Evolutionary conservation across 2,888 invertebrate species (phyloP).

Genomic region (Mantis religiosa): DNA sequence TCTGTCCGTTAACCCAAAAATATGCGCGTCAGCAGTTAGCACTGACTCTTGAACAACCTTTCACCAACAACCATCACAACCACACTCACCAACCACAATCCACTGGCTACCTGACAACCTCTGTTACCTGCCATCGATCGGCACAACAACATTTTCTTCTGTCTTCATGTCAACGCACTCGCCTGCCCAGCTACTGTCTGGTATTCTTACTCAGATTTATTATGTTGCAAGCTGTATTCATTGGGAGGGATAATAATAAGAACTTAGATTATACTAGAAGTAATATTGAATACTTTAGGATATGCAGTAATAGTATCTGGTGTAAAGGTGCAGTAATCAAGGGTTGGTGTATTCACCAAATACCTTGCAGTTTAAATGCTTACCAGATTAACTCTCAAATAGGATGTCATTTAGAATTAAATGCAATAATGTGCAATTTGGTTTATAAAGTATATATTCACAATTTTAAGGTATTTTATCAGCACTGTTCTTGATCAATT

Average conservation of each 20-base stretch:
- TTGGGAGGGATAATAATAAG: background rate
- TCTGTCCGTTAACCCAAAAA: constrained; percentile 29
- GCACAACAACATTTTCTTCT: constrained; percentile 31
- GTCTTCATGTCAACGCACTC: constrained; percentile 31
- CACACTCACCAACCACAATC: constrained; percentile 11
- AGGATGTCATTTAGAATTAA: too few species aligned
- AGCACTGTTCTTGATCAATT: too few species aligned
- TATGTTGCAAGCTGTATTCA: background rate
- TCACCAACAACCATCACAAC: constrained; percentile 25
- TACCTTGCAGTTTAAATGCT: background rate
- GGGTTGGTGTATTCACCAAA: background rate
- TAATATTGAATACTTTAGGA: background rate
- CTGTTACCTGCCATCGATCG: constrained; percentile 23
- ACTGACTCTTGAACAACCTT: constrained; percentile 23
- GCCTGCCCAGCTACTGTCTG: constrained; percentile 27
- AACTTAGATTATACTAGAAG: background rate
- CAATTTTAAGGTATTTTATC: too few species aligned
- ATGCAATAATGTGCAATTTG: too few species aligned
- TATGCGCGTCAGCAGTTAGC: constrained; percentile 19
- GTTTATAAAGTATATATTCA: too few species aligned
- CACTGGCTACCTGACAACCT: constrained; percentile 27
- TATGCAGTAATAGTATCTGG: background rate
- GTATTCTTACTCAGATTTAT: constrained; percentile 30
- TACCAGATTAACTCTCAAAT: too few species aligned
- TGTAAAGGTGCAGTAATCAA: background rate